Conservation (phyloP, 2,113 vertebrate genomes). For the Forbesichthys papilliferus region DNA sequence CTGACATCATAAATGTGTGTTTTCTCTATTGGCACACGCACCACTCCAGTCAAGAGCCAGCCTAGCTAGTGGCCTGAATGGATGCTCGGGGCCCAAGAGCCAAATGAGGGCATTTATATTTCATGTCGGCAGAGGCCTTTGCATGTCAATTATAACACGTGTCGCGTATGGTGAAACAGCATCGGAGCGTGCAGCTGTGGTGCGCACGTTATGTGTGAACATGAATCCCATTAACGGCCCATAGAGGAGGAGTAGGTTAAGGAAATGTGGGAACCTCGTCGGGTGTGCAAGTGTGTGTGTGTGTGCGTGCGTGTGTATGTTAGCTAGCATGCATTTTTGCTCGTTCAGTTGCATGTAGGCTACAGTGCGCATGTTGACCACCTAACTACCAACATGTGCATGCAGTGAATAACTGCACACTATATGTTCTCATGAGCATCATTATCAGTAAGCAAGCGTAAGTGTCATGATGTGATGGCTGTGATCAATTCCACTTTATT, state of each 20-base stretch:
- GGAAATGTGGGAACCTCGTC: conserved; percentile 33
- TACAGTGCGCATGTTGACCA: neutral
- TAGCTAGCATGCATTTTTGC: neutral
- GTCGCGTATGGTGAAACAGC: conserved; percentile 56
- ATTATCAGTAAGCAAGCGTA: too few relatives aligned
- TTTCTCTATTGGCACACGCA: too few relatives aligned
- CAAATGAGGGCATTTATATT: conserved; percentile 52
- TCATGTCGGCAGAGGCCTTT: conserved; percentile 36
- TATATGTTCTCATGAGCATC: too few relatives aligned
- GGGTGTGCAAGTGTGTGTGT: conserved; percentile 16
- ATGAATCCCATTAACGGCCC: conserved; percentile 52
- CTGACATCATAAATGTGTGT: too few relatives aligned
- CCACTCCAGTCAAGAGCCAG: neutral
- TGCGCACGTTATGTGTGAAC: conserved; percentile 32
- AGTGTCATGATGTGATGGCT: too few relatives aligned
- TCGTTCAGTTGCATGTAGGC: neutral
- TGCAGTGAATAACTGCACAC: too few relatives aligned
- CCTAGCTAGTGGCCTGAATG: neutral
- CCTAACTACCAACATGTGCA: too few relatives aligned
- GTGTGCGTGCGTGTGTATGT: neutral
- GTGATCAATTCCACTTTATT: too few relatives aligned
- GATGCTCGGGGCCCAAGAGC: conserved; percentile 12
- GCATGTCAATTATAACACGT: conserved; percentile 44
- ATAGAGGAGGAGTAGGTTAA: conserved; percentile 39
- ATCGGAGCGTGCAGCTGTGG: conserved; percentile 36